Conservation (phyloP, 2,888 invertebrate genomes). For the Rhimphoctona megacephalus region DNA sequence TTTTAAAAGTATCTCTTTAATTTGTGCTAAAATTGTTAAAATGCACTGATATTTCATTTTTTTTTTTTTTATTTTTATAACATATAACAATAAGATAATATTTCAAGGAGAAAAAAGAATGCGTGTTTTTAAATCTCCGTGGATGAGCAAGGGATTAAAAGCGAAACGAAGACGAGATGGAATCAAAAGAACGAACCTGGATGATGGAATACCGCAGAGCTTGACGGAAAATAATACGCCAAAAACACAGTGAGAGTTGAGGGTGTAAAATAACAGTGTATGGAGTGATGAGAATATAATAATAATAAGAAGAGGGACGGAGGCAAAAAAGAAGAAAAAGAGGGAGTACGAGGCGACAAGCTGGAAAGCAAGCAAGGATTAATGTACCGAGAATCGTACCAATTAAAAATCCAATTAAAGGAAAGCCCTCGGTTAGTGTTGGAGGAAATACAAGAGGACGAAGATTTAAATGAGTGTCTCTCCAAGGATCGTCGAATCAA, state of each 20-base stretch:
- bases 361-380: conserved; percentile 73
- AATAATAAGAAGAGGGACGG: conserved; percentile 59
- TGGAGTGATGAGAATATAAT: conserved; percentile 28
- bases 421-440: conserved; percentile 72
- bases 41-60: background rate
- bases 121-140: conserved; percentile 16
- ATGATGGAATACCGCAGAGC: conserved; percentile 59
- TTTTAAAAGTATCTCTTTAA: background rate
- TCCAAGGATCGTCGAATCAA: conserved; percentile 78
- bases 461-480: conserved; percentile 79
- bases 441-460: conserved; percentile 68
- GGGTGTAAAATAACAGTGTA: conserved; percentile 66
- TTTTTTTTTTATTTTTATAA: background rate
- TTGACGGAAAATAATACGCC: conserved; percentile 46
- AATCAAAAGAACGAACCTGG: conserved; percentile 26
- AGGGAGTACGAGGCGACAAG: conserved; percentile 49
- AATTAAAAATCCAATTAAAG: conserved; percentile 84
- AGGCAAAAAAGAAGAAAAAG: conserved; percentile 45
- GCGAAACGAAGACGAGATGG: background rate
- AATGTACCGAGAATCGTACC: conserved; percentile 82
- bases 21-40: background rate
- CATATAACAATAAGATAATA: background rate
- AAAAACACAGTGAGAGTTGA: background rate
- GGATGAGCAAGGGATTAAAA: conserved; percentile 7
- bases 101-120: background rate